phyloP scores from a whole-genome alignment of 2,888 invertebrate species.

The Nomada flava region DNA sequence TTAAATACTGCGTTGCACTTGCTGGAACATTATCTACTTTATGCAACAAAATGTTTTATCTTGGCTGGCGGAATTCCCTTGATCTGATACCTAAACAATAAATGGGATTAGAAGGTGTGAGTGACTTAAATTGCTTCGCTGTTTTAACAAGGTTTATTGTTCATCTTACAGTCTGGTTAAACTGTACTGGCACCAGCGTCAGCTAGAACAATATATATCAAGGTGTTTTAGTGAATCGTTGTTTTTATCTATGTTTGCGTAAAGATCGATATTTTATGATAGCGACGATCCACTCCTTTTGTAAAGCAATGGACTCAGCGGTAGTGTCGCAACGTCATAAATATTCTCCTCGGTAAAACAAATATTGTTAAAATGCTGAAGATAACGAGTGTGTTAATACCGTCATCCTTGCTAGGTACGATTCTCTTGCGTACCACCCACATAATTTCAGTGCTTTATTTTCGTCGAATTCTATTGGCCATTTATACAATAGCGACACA shows the following conservation, averaged over 20 bases:
- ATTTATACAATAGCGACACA: no score
- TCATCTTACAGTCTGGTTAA: no score
- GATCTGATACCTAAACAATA: no score
- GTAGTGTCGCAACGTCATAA: not conserved
- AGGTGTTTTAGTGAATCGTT: not conserved
- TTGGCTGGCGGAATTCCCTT: no score
- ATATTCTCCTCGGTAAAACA: not conserved
- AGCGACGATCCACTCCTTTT: not conserved
- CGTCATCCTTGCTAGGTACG: not conserved
- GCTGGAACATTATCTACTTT: not conserved
- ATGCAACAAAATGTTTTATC: not conserved
- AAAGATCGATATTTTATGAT: not conserved
- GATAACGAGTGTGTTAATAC: not conserved
- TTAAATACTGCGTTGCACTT: no score
- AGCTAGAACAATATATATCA: not conserved
- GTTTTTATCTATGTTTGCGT: not conserved
- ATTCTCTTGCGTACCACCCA: no score
- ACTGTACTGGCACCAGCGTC: no score
- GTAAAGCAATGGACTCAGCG: not conserved
- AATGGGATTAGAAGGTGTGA: no score
- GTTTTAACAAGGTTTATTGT: no score
- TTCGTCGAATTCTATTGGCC: no score
- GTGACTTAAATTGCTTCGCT: no score
- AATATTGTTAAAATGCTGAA: not conserved
- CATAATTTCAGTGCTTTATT: no score